These are phyloP conservation scores for Epirrhoe tristata DNA, from an alignment of 2,888 invertebrate species.

Conservation along the genomic window DNA sequence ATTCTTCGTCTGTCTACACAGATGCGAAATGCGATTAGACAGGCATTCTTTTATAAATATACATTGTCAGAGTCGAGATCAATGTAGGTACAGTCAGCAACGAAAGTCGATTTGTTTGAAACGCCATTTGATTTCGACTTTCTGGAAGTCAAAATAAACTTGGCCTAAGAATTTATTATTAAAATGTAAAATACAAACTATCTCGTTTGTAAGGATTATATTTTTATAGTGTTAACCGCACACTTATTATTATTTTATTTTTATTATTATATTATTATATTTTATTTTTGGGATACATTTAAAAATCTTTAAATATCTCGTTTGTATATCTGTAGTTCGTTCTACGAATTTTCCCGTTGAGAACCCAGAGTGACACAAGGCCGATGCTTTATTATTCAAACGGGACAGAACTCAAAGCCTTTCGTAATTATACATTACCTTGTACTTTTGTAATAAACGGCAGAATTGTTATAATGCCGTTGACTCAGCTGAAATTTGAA, in stretches of 20 bases:
- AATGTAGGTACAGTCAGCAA: too few relatives aligned
- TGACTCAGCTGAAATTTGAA: constrained; percentile 10
- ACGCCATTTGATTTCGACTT: too few relatives aligned
- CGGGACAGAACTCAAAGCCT: constrained; percentile 2
- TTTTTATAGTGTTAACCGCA: too few relatives aligned
- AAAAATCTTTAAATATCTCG: too few relatives aligned
- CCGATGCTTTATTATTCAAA: constrained; percentile 6
- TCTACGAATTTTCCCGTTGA: not conserved
- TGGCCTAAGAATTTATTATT: too few relatives aligned
- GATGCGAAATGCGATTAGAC: constrained; percentile 14
- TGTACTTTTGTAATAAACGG: constrained; percentile 2
- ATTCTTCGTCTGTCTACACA: constrained; percentile 17
- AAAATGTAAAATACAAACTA: too few relatives aligned
- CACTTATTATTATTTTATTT: too few relatives aligned
- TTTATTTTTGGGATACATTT: too few relatives aligned
- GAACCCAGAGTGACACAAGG: not conserved
- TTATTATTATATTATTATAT: too few relatives aligned
- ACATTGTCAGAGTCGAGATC: constrained; percentile 6
- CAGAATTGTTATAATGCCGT: not conserved
- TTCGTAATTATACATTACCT: constrained; percentile 10
- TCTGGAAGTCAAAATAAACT: too few relatives aligned
- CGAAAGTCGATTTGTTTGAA: too few relatives aligned
- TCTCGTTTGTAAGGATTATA: too few relatives aligned
- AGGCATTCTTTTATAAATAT: constrained; percentile 4
- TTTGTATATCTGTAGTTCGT: not conserved